These are phyloP conservation scores for Syritta pipiens DNA, from an alignment of 2,888 invertebrate species.

Conservation along the genomic window DNA sequence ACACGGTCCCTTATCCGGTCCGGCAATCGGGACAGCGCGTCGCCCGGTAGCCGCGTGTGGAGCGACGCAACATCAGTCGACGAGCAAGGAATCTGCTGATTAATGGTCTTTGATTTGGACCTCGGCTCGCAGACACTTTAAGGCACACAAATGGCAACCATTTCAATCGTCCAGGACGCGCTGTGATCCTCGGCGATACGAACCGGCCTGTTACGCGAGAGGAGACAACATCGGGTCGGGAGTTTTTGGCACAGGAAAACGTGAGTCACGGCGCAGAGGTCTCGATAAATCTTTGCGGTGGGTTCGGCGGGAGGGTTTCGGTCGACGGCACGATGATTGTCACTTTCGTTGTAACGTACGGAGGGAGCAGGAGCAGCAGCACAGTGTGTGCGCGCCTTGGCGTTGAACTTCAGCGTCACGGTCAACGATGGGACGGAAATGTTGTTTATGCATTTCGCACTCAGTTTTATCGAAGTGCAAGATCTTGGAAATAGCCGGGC, in stretches of 20 bases:
- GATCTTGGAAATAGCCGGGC: slow-evolving; percentile 44
- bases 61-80: slow-evolving; percentile 45
- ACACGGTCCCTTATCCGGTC: slow-evolving; percentile 29
- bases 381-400: slow-evolving; percentile 44
- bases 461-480: slow-evolving; percentile 46
- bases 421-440: slow-evolving; percentile 15
- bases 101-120: slow-evolving; percentile 67
- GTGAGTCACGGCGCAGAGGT: slow-evolving; percentile 59
- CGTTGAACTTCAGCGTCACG: slow-evolving; percentile 46
- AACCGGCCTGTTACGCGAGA: no score
- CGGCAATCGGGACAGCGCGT: slow-evolving; percentile 48
- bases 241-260: slow-evolving; percentile 38
- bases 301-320: no score
- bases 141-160: slow-evolving; percentile 60
- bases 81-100: slow-evolving; percentile 60
- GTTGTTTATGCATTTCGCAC: slow-evolving; percentile 50
- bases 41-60: slow-evolving; percentile 51
- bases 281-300: slow-evolving; percentile 61
- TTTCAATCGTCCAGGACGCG: slow-evolving; percentile 33
- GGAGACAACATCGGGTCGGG: no score
- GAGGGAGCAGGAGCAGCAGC: slow-evolving; percentile 63
- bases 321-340: slow-evolving; percentile 56
- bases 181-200: slow-evolving; percentile 38
- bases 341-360: slow-evolving; percentile 61
- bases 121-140: slow-evolving; percentile 47